Base-by-base conservation (phyloP, 2,113 vertebrate species). In the Sinocyclocheilus anophthalmus region DNA sequence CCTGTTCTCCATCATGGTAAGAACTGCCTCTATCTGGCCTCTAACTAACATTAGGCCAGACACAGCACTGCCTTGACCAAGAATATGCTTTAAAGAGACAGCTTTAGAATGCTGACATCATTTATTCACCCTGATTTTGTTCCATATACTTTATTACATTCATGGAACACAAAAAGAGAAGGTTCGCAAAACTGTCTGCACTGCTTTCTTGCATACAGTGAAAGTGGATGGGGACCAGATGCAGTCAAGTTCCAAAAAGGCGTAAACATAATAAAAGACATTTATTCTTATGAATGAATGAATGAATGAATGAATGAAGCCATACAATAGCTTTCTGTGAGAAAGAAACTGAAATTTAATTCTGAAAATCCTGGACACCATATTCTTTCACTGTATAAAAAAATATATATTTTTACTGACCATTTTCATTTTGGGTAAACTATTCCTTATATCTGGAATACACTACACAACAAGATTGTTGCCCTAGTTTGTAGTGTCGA, bases 1-100 rank as follows among this genome's bases (percentile, higher is more conserved):
- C 53, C 61, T 67, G 42, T 81, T 30, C 24, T 81, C 39, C 61
- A 50, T 81, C 79, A 67, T 30, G 61, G 55, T 11, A 20, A 10
- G 8, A 81, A 18, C 39, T 26, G 39, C 42, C 42, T 45, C 9
- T 9, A 9, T 42, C 42, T 45, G 42, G 42, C 42, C 10, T 45
- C 42, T 3, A 45, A 18, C 42, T 24, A 9, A 48, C 59, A 24
- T 65, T 10, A 65, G n/a, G n/a, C 33, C 39, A 48, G 59, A 81
- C 78, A 48, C 45, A 48, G 45, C 45, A 39, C 26, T 26, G n/a
- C 48, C 11, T 20, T n/a, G 37, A 81, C 26, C 24, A 33, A 5
- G 42, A 67, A 81, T 81, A 30, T 48, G 42, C 39, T 81, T 50
- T 76, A 14, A 50, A 50, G 39, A 76, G 22, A 50, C 16, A 39